Percentiles rank a stretch among this genome's conserved stretches.
Conservation (phyloP, 2,888 invertebrate species). For the Leucozona laternaria region DNA sequence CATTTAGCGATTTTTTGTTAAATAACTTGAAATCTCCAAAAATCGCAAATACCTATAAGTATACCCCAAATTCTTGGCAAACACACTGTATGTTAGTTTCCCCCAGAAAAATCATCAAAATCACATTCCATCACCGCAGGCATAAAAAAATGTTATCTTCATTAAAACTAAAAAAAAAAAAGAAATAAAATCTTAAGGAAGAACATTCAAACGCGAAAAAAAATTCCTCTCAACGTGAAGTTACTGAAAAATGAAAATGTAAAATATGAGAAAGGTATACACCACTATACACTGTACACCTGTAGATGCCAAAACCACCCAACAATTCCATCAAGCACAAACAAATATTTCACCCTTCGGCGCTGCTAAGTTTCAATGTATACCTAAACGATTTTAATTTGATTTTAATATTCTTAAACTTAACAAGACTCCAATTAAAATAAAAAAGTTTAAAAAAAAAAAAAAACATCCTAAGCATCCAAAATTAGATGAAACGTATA, state of each 20-base stretch:
- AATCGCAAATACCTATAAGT: too few relatives aligned
- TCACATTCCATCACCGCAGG: conserved; percentile 33
- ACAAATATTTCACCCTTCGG: conserved; percentile 11
- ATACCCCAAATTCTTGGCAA: neutral
- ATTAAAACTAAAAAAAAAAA: conserved; percentile 7
- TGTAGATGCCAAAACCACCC: neutral
- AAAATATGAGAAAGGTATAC: neutral
- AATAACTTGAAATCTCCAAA: neutral
- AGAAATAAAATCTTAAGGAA: neutral
- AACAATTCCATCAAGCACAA: neutral
- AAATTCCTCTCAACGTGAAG: neutral
- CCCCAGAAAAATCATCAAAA: neutral
- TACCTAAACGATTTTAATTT: conserved; percentile 6
- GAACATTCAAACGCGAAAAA: neutral
- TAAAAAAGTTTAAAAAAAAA: neutral
- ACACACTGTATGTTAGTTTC: neutral
- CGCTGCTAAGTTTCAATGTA: neutral
- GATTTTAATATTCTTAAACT: conserved; percentile 23
- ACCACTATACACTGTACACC: neutral
- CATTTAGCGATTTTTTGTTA: neutral
- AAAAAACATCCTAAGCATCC: conserved; percentile 7
- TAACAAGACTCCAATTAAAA: conserved; percentile 17
- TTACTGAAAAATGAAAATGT: neutral
- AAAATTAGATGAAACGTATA: conserved; percentile 24
- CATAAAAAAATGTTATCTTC: conserved; percentile 13